Conservation (phyloP, 1,140 invertebrate genomes). For the Dinoponera quadriceps region DNA sequence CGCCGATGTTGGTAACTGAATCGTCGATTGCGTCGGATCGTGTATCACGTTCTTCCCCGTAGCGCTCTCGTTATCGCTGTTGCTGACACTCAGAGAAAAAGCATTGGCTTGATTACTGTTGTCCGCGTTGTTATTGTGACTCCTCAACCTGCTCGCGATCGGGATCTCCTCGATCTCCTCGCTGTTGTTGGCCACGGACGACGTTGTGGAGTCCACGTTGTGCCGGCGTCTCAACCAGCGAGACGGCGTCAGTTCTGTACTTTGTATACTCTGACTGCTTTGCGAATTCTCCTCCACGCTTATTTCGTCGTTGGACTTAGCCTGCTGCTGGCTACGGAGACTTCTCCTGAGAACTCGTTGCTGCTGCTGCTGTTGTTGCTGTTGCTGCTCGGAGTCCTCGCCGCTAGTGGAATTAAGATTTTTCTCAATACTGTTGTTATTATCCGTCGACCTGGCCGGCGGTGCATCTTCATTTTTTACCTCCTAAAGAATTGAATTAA, state of each 20-base stretch:
- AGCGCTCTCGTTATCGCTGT: slow-evolving; percentile 38
- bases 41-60: slow-evolving; percentile 50
- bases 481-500: slow-evolving; percentile 77
- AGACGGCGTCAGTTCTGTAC: slow-evolving; percentile 57
- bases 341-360: slow-evolving; percentile 63
- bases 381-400: slow-evolving; percentile 1
- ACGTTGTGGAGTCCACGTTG: slow-evolving; percentile 62
- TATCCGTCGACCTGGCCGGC: slow-evolving; percentile 70
- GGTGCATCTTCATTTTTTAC: slow-evolving; percentile 77
- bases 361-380: slow-evolving; percentile 16
- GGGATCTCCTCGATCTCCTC: slow-evolving; percentile 65
- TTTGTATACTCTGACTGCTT: slow-evolving; percentile 18
- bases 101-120: slow-evolving; percentile 22
- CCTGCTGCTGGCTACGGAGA: slow-evolving; percentile 61
- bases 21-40: slow-evolving; percentile 69
- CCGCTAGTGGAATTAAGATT: slow-evolving; percentile 75
- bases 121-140: slow-evolving; percentile 71
- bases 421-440: slow-evolving; percentile 80
- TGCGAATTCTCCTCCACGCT: slow-evolving; percentile 52
- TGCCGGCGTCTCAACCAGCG: slow-evolving; percentile 76
- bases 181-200: neutral
- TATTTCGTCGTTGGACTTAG: slow-evolving; percentile 66
- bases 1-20: slow-evolving; percentile 82
- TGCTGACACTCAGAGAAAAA: slow-evolving; percentile 48
- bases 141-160: slow-evolving; percentile 79